Base-by-base conservation (phyloP, 2,113 vertebrate species). In the Lucifuga dentata region DNA sequence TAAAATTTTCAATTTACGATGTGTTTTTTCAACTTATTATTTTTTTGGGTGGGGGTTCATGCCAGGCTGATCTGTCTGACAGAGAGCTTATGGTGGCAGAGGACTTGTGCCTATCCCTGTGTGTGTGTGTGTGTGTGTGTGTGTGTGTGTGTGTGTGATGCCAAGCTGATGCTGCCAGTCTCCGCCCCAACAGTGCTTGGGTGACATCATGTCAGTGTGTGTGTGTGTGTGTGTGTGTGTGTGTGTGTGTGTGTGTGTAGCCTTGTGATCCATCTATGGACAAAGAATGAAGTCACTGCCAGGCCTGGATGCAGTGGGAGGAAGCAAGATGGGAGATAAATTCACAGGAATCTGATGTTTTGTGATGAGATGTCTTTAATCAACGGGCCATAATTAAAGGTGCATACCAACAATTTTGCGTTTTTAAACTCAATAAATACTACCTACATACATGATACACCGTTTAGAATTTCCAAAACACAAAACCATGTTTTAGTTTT, bases 141-240 rank as follows among this genome's bases (percentile, higher is more conserved):
- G 32, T 38, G 36, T 44, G 57, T 53, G 8, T 49, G 50, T 51
- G 35, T 71, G 72, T 33, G 21, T 12, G 51, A 87, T 78, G 77
- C 67, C 44, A 71, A 57, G 72, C 73, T 71, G 66, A 85, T 57
- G 52, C 80, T 76, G 78, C 85, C 86, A 81, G 86, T 81, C 86
- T 86, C 84, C 83, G 50, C 88, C 83, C 83, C 21, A 13, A 32
- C 76, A 55, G 45, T 58, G 52, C 56, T 36, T 15, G 71, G 68
- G 16, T 90, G 87, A 90, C 86, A 85, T 85, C 85, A 88, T 86
- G 41, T 56, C 51, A 45, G 26, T 50, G 23, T 20, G 55, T 17
- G 13, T 45, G 45, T 26, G 45, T 53, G 57, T 62, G 58, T 23
- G 32, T 12, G 40, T 48, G 39, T 21, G 24, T 16, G 15, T 23